Evolutionary conservation across 2,113 vertebrate genomes (phyloP).

Genomic region (Rhinolophus ferrumequinum): DNA sequence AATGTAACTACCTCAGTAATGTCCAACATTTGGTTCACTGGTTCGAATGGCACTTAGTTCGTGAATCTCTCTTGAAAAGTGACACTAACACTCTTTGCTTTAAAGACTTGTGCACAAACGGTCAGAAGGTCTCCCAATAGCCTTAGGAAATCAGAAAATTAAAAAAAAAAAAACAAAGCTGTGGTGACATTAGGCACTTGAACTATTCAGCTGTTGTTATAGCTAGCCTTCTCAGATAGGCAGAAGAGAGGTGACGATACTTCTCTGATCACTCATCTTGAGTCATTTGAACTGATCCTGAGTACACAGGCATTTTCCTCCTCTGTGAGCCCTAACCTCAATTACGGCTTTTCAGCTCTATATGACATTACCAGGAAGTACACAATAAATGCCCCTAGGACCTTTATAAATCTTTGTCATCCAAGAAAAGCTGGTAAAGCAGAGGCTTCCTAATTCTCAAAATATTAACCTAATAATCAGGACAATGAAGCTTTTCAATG

Average conservation of each 20-base stretch:
- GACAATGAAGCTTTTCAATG: neutral
- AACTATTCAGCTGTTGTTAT: conserved; percentile 4
- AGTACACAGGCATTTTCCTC: neutral
- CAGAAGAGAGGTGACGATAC: neutral
- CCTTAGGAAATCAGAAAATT: conserved; percentile 29
- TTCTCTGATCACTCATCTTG: neutral
- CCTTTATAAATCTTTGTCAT: neutral
- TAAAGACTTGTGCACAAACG: neutral
- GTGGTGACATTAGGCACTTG: neutral
- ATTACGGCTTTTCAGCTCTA: neutral
- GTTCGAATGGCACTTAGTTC: neutral
- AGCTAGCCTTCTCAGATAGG: neutral
- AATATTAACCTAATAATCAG: neutral
- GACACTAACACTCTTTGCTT: conserved; percentile 12
- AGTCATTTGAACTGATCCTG: neutral
- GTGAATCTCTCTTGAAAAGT: neutral
- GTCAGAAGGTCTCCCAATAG: neutral
- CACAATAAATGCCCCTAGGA: neutral
- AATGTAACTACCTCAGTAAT: neutral
- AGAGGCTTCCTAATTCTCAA: neutral
- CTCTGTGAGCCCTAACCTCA: neutral
- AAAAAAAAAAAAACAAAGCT: neutral
- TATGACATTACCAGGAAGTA: neutral
- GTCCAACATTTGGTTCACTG: neutral
- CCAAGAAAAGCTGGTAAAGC: neutral